phyloP scores from a whole-genome alignment of 2,888 invertebrate species.

The Beris chalybata region DNA sequence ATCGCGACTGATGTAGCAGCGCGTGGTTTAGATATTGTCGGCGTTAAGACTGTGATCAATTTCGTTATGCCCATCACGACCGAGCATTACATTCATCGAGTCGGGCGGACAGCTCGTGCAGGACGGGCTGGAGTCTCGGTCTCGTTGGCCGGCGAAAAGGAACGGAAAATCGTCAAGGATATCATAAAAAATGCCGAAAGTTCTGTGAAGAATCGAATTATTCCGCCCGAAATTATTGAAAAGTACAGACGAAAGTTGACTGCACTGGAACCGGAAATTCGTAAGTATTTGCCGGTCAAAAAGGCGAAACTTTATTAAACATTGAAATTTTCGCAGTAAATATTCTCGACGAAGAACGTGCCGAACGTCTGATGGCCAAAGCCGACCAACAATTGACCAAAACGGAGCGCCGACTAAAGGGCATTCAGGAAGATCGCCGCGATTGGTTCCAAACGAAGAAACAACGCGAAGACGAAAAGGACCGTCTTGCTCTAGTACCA shows the following conservation, averaged over 20 bases:
- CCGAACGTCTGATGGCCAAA: slow-evolving; percentile 77
- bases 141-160: slow-evolving; percentile 91
- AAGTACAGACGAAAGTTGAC: slow-evolving; percentile 79
- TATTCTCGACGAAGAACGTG: slow-evolving; percentile 82
- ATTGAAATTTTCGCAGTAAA: slow-evolving; percentile 56
- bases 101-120: slow-evolving; percentile 95
- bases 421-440: slow-evolving; percentile 54
- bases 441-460: slow-evolving; percentile 87
- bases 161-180: slow-evolving; percentile 87
- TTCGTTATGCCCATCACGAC: slow-evolving; percentile 93
- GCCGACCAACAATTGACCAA: slow-evolving; percentile 83
- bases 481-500: slow-evolving; percentile 60
- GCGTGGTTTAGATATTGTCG: slow-evolving; percentile 91
- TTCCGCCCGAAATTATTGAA: slow-evolving; percentile 85
- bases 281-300: slow-evolving; percentile 50
- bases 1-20: slow-evolving; percentile 94
- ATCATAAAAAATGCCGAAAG: slow-evolving; percentile 83
- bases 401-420: slow-evolving; percentile 65
- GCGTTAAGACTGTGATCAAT: slow-evolving; percentile 95
- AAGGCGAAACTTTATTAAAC: neutral
- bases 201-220: slow-evolving; percentile 83
- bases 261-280: slow-evolving; percentile 76
- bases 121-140: slow-evolving; percentile 92
- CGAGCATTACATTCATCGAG: slow-evolving; percentile 94
- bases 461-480: slow-evolving; percentile 77